Evolutionary conservation across 2,797 vertebrate species (phyloP).

Genomic region (Cryptoprocta ferox): DNA sequence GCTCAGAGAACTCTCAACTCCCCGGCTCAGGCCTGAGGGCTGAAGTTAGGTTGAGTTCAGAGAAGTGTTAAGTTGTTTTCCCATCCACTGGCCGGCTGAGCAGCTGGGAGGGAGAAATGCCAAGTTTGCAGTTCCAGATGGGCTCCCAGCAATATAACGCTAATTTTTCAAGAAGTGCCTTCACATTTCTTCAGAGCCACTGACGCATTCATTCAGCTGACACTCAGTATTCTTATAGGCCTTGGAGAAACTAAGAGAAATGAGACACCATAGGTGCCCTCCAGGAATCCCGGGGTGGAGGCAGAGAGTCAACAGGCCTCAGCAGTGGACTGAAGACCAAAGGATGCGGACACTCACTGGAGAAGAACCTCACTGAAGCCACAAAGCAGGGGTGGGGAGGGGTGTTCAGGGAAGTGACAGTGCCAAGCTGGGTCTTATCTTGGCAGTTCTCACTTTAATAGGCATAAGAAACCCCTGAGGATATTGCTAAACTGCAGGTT

Average conservation of each 20-base stretch:
- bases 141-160: too few relatives aligned
- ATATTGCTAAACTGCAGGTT: background rate
- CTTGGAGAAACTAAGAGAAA: background rate
- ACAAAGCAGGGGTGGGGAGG: too few relatives aligned
- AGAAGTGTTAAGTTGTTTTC: background rate
- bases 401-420: background rate
- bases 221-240: background rate
- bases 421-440: background rate
- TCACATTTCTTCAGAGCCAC: background rate
- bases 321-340: background rate
- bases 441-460: background rate
- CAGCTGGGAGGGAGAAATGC: background rate
- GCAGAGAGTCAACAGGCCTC: background rate
- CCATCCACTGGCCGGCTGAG: fast-evolving
- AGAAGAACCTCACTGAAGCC: background rate
- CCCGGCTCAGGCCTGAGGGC: background rate
- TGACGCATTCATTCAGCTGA: background rate
- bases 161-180: background rate
- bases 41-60: background rate
- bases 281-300: background rate
- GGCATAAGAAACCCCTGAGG: background rate
- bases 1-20: background rate
- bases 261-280: background rate
- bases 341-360: background rate
- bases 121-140: background rate